phyloP scores from a whole-genome alignment of 2,797 vertebrate genomes.

The Australoheros facetus region DNA sequence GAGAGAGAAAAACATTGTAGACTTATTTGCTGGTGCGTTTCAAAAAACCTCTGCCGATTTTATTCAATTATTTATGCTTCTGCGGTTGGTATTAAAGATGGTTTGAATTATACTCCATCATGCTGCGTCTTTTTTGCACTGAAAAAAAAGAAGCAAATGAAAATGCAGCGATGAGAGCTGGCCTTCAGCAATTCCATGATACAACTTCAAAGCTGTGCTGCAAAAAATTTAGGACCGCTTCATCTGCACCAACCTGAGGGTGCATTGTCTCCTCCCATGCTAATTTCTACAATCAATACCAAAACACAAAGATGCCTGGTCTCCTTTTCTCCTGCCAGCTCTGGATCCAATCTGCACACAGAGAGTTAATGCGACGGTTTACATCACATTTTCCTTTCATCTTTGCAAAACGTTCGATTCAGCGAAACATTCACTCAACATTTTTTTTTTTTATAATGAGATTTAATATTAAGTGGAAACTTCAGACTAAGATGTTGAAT shows the following conservation, averaged over 20 bases:
- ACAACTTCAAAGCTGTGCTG: conserved; percentile 73
- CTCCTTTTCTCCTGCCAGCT: conserved; percentile 55
- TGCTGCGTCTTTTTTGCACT: conserved; percentile 61
- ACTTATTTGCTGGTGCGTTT: conserved; percentile 80
- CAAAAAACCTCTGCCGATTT: conserved; percentile 75
- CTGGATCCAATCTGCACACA: conserved; percentile 59
- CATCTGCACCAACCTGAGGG: conserved; percentile 71
- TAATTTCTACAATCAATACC: conserved; percentile 72
- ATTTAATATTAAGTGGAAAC: conserved; percentile 39
- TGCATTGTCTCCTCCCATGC: conserved; percentile 57
- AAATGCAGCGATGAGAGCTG: conserved; percentile 20
- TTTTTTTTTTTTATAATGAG: conserved; percentile 39
- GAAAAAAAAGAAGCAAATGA: conserved; percentile 32
- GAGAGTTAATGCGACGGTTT: conserved; percentile 52
- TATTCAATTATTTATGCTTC: conserved; percentile 85
- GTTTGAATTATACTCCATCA: conserved; percentile 75
- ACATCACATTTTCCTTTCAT: conserved; percentile 68
- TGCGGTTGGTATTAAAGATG: conserved; percentile 79
- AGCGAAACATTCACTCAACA: conserved; percentile 46
- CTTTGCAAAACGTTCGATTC: conserved; percentile 46
- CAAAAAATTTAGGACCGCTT: conserved; percentile 60
- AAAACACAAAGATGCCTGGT: conserved; percentile 57
- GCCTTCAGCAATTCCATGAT: conserved; percentile 54
- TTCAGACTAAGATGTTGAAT: conserved; percentile 3
- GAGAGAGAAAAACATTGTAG: conserved; percentile 69